phyloP scores from a whole-genome alignment of 2,113 vertebrate species.

The Dasyurus viverrinus region DNA sequence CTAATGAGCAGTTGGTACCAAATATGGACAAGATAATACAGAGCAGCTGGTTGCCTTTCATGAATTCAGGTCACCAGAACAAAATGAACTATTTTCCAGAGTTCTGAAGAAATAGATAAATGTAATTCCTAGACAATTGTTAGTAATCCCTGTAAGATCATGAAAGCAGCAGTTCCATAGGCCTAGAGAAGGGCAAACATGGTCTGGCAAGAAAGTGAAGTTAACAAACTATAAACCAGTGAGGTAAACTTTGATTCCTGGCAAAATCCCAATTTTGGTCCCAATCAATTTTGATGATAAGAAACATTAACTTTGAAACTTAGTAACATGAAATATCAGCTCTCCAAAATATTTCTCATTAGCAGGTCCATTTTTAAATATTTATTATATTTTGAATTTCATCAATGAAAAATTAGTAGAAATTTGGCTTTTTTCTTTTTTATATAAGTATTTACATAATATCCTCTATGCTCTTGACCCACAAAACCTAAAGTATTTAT shows the following conservation, averaged over 20 bases:
- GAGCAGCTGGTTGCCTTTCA: no score
- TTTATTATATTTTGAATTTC: background rate
- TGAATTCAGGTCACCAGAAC: no score
- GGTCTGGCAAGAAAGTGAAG: background rate
- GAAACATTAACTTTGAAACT: background rate
- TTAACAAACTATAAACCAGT: background rate
- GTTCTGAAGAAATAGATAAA: background rate
- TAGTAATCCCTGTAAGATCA: background rate
- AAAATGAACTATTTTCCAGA: background rate
- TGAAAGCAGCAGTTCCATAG: background rate
- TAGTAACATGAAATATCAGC: background rate
- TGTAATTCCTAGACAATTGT: background rate
- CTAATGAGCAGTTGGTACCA: no score
- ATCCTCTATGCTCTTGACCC: background rate
- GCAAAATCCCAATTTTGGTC: background rate
- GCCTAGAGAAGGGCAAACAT: background rate
- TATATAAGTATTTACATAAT: background rate
- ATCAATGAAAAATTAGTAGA: background rate
- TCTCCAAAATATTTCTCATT: background rate
- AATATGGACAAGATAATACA: no score
- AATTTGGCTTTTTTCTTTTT: background rate
- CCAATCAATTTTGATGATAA: background rate
- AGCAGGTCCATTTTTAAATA: background rate
- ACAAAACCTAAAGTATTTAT: background rate
- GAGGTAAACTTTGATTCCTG: background rate